phyloP scores from a whole-genome alignment of 2,113 vertebrate species.

The Pterocles burchelli region DNA sequence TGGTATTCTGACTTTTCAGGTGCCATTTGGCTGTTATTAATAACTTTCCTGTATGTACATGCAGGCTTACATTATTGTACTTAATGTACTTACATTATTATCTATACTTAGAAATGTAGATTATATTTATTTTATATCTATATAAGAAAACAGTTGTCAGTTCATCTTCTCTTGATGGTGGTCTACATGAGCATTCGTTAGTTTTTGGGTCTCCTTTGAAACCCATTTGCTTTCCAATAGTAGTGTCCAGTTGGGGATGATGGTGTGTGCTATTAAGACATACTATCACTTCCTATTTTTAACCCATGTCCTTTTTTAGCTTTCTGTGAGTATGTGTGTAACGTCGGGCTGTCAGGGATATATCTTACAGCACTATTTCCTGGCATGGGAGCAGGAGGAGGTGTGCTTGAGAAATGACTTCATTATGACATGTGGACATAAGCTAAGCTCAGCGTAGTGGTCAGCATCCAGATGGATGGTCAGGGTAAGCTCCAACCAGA shows the following conservation, averaged over 20 bases:
- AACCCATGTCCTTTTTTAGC: not conserved
- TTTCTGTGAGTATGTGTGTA: not conserved
- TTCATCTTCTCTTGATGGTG: not conserved
- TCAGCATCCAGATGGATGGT: not conserved
- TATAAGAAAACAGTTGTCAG: not conserved
- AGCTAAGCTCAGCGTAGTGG: not conserved
- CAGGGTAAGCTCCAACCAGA: accelerated
- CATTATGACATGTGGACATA: not conserved
- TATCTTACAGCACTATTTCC: not conserved
- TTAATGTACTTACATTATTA: no score
- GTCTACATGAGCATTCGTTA: not conserved
- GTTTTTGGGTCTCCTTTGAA: not conserved
- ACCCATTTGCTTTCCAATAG: not conserved
- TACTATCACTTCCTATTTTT: conserved; percentile 27
- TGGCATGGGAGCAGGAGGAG: not conserved
- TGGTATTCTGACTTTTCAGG: not conserved
- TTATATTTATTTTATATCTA: not conserved
- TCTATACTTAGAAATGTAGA: not conserved
- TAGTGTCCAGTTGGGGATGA: not conserved
- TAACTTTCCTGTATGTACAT: not conserved
- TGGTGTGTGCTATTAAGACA: not conserved
- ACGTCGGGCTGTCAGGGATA: not conserved
- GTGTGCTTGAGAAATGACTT: not conserved
- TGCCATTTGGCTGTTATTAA: not conserved
- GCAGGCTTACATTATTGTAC: no score